Evolutionary conservation across 2,797 vertebrate species (phyloP).

Genomic region (Nasua narica): DNA sequence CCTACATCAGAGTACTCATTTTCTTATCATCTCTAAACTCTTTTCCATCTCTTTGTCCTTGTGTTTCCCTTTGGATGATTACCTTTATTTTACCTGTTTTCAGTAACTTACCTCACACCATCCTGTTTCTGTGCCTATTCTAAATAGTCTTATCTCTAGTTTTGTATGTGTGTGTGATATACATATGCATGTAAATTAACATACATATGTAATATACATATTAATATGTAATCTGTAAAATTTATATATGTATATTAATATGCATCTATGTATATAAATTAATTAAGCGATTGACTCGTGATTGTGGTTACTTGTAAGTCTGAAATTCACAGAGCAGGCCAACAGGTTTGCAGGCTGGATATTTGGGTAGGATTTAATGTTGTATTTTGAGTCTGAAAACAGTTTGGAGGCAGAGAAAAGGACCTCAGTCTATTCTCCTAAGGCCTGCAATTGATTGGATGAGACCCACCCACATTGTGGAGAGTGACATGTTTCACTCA

Average conservation of each 20-base stretch:
- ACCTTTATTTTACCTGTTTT: neutral
- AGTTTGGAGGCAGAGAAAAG: neutral
- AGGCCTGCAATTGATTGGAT: neutral
- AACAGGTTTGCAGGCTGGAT: neutral
- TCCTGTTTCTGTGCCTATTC: neutral
- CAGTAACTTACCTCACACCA: neutral
- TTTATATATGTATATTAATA: neutral
- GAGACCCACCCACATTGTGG: neutral
- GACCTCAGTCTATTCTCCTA: neutral
- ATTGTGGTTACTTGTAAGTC: neutral
- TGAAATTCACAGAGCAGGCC: neutral
- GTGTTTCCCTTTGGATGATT: neutral
- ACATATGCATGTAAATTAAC: neutral
- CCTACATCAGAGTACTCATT: neutral
- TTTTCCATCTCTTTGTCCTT: neutral
- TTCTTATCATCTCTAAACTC: neutral
- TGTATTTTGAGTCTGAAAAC: neutral
- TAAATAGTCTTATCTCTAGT: neutral
- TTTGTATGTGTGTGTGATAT: neutral
- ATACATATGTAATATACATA: neutral
- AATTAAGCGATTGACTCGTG: neutral
- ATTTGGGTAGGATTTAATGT: neutral
- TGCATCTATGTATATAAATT: neutral
- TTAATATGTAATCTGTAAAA: too few species aligned
- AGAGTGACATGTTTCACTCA: neutral